Base-by-base conservation (phyloP, 2,888 invertebrate genomes). In the Agrotis ipsilon region DNA sequence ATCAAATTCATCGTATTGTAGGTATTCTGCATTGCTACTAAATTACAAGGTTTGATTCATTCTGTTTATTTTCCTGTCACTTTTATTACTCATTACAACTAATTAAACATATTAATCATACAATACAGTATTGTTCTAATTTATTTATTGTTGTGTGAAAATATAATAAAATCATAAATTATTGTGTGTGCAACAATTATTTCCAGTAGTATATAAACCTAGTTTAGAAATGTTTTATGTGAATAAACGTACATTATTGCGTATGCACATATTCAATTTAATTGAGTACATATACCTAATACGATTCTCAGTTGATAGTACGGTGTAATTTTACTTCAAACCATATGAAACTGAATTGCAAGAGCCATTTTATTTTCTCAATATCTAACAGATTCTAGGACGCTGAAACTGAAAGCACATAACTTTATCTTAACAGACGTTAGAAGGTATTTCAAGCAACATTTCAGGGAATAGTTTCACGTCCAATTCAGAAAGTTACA, bases 21-120 rank as follows among this genome's bases (percentile, higher is more conserved):
- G 39, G 39, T 39, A 27, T 11, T n/a, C 45, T 55, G 43, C 18
- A 57, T 45, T 46, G 52, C 63, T 45, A 18, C 27, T 59, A 52
- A 71, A 72, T 55, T 63, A 58, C 52, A 57, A 62, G 54, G n/a
- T 27, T 72, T 72, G 82, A 73, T 76, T 83, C 65, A 72, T 64
- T 72, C 45, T 78, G 71, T 78, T 82, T 84, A 52, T 84, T 81
- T 79, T 84, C 71, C 75, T 80, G 73, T 39, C 49, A 51, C 52
- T 66, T 58, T 7, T 79, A 76, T 84, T 72, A 74, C 64, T 81
- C 78, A 82, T 72, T 77, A 68, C 18, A 19, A 68, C 51, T 60
- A 78, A 76, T 81, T 78, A 81, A 65, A 16, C 21, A 63, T 67
- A 79, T 73, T 63, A 63, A 64, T 78, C 75, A 77, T 62, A 72